Conservation (phyloP, 2,888 invertebrate species). For the Xestia c-nigrum region DNA sequence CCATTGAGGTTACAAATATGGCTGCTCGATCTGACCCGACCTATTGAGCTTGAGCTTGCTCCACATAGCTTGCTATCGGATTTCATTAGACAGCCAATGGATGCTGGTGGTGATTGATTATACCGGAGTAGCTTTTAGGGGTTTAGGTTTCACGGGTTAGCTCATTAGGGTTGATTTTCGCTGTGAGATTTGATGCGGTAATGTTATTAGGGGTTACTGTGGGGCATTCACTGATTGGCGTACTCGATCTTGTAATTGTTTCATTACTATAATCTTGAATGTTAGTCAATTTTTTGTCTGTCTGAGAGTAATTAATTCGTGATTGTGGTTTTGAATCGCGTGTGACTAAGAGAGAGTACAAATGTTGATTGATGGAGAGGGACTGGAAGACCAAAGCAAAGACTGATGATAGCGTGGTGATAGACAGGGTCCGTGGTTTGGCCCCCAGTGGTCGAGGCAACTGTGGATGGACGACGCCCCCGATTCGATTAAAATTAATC, state of each 20-base stretch:
- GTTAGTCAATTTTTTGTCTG: not conserved
- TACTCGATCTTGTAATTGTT: not conserved
- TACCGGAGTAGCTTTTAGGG: conserved; percentile 4
- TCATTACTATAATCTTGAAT: not conserved
- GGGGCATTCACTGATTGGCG: not conserved
- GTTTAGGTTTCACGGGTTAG: conserved; percentile 12
- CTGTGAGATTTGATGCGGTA: conserved; percentile 5
- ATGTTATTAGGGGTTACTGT: conserved; percentile 1
- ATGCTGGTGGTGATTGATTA: conserved; percentile 48
- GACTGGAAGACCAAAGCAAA: no score
- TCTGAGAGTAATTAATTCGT: not conserved
- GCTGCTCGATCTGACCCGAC: conserved; percentile 37
- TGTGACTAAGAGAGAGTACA: no score
- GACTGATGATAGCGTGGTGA: no score
- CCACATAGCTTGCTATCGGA: conserved; percentile 27
- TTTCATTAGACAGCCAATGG: conserved; percentile 53
- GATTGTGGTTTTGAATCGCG: no score
- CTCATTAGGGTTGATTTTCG: conserved; percentile 32
- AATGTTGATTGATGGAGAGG: no score
- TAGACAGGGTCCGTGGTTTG: no score
- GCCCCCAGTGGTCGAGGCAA: no score
- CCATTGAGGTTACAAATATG: conserved; percentile 37
- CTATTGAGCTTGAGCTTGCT: conserved; percentile 32
- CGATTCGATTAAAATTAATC: no score
- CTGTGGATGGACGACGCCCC: no score